These are phyloP conservation scores for Blomia tropicalis DNA, from an alignment of 2,888 invertebrate genomes.

Conservation along the genomic window DNA sequence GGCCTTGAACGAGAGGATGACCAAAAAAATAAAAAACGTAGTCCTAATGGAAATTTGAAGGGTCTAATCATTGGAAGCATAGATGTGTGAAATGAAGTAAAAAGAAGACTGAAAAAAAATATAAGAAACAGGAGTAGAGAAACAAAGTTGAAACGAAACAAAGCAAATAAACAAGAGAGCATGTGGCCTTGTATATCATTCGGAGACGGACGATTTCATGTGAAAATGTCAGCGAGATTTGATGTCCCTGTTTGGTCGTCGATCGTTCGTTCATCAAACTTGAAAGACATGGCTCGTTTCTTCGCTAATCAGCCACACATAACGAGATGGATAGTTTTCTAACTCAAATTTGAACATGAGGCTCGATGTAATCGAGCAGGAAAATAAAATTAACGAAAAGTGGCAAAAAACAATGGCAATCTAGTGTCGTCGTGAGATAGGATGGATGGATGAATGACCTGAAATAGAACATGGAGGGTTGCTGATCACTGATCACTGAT, in stretches of 20 bases:
- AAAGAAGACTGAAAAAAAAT: neutral
- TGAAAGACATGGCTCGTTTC: conserved; percentile 13
- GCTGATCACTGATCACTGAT: too few species aligned
- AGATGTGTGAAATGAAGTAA: conserved; percentile 1
- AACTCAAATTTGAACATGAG: neutral
- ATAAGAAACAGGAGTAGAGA: neutral
- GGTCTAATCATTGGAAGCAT: neutral
- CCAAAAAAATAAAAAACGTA: too few species aligned
- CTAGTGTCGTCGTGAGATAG: too few species aligned
- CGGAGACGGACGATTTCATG: neutral
- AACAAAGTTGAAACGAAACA: neutral
- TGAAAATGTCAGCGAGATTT: conserved; percentile 12
- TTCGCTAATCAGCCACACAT: conserved; percentile 16
- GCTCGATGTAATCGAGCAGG: neutral
- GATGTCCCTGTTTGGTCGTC: too few species aligned
- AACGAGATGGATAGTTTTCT: neutral
- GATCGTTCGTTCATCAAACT: too few species aligned
- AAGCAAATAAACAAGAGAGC: neutral
- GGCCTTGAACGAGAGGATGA: too few species aligned
- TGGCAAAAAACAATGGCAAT: too few species aligned
- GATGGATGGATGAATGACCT: too few species aligned
- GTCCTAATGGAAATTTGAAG: conserved; percentile 1
- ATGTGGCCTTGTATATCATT: neutral
- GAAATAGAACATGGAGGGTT: too few species aligned
- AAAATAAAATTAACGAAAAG: neutral